phyloP scores from a whole-genome alignment of 2,113 vertebrate species.

The Addax nasomaculatus region DNA sequence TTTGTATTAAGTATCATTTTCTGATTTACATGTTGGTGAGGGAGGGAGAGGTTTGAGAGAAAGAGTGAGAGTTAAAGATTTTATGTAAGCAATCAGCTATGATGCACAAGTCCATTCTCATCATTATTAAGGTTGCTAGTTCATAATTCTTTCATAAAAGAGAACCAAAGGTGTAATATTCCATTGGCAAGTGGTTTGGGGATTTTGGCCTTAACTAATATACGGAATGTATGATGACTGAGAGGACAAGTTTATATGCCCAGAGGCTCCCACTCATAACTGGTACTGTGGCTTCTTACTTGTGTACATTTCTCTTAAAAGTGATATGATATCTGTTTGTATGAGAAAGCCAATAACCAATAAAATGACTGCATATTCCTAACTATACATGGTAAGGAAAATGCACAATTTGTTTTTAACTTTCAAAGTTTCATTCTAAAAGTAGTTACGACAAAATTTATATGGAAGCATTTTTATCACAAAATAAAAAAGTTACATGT shows the following conservation, averaged over 20 bases:
- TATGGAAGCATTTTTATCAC: conserved; percentile 76
- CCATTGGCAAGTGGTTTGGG: background rate
- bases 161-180: conserved; percentile 61
- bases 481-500: conserved; percentile 71
- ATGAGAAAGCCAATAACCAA: conserved; percentile 68
- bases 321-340: conserved; percentile 61
- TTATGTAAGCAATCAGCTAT: background rate
- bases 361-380: conserved; percentile 72
- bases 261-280: background rate
- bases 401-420: conserved; percentile 68
- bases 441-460: conserved; percentile 70
- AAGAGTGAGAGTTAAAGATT: background rate
- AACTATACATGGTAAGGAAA: conserved; percentile 43
- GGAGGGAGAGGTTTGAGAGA: background rate
- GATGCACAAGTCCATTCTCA: background rate
- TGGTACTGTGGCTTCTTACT: conserved; percentile 41
- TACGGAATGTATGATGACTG: conserved; percentile 13
- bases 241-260: background rate
- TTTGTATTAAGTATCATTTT: conserved; percentile 5
- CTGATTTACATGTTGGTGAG: background rate
- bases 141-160: background rate
- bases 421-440: conserved; percentile 65
- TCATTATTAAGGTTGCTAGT: background rate
- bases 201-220: background rate
- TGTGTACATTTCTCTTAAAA: conserved; percentile 59